Evolutionary conservation across 2,888 invertebrate genomes (phyloP).

Genomic region (Bedellia somnulentella): DNA sequence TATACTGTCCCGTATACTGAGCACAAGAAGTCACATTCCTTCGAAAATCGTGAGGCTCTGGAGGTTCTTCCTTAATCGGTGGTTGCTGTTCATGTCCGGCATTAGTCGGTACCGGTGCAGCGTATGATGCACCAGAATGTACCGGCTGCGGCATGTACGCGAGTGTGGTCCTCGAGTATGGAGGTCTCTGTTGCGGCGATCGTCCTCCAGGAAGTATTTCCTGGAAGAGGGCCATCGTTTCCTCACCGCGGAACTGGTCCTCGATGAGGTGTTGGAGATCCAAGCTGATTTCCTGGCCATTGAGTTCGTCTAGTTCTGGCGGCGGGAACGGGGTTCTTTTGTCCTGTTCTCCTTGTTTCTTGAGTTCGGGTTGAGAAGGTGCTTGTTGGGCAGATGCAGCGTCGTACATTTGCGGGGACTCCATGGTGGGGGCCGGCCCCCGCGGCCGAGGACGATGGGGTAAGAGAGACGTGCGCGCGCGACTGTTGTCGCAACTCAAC

Average conservation of each 20-base stretch:
- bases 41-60: slow-evolving; percentile 76
- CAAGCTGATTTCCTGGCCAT: slow-evolving; percentile 89
- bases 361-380: slow-evolving; percentile 63
- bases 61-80: slow-evolving; percentile 85
- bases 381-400: slow-evolving; percentile 65
- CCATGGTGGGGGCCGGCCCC: slow-evolving; percentile 67
- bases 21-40: slow-evolving; percentile 68
- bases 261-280: slow-evolving; percentile 92
- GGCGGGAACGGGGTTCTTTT: slow-evolving; percentile 75
- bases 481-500: slow-evolving; percentile 36
- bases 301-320: slow-evolving; percentile 84
- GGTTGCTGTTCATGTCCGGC: slow-evolving; percentile 69
- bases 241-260: slow-evolving; percentile 85
- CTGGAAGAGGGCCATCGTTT: slow-evolving; percentile 74
- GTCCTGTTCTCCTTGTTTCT: slow-evolving; percentile 64
- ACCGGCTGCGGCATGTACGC: slow-evolving; percentile 94
- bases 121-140: slow-evolving; percentile 72
- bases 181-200: slow-evolving; percentile 38
- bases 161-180: slow-evolving; percentile 70
- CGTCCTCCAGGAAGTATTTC: slow-evolving; percentile 73
- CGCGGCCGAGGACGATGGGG: too few species aligned
- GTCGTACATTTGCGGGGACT: slow-evolving; percentile 88
- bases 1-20: slow-evolving; percentile 52
- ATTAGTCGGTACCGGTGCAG: slow-evolving; percentile 54
- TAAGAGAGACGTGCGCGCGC: slow-evolving; percentile 34